Evolutionary conservation across 2,888 invertebrate genomes (phyloP).

Genomic region (Nomada ruficornis): DNA sequence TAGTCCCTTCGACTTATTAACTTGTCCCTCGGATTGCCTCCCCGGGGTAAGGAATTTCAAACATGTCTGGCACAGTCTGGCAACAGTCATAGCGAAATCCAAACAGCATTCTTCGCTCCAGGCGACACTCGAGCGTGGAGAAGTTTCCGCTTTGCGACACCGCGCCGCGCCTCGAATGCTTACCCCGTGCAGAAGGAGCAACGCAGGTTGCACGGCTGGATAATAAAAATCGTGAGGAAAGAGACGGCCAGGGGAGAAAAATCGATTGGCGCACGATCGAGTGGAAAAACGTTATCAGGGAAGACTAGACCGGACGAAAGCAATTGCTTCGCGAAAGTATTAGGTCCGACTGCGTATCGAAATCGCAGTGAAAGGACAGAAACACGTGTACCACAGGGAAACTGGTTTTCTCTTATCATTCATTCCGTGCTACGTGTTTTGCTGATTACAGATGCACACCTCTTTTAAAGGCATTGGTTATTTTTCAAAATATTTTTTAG

Average conservation of each 20-base stretch:
- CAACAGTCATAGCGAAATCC: constrained; percentile 12
- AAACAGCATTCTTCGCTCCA: constrained; percentile 30
- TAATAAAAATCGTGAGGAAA: constrained; percentile 39
- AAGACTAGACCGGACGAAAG: constrained; percentile 15
- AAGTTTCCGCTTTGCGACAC: constrained; percentile 28
- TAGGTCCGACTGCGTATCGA: not conserved
- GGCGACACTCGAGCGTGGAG: constrained; percentile 22
- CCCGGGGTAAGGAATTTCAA: not conserved
- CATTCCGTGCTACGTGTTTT: too few species aligned
- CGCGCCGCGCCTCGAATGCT: constrained; percentile 21
- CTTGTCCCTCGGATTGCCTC: too few species aligned
- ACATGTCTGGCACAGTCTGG: not conserved
- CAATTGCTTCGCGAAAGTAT: constrained; percentile 27
- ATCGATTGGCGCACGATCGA: not conserved
- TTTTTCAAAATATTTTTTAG: too few species aligned
- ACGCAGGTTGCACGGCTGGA: constrained; percentile 1
- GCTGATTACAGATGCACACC: too few species aligned
- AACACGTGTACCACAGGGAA: too few species aligned
- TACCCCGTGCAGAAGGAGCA: not conserved
- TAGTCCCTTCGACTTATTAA: too few species aligned
- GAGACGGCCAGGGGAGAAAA: constrained; percentile 4
- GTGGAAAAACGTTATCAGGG: constrained; percentile 4
- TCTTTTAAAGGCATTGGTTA: too few species aligned
- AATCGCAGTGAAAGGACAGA: not conserved
- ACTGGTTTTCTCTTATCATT: too few species aligned